Evolutionary conservation across 2,113 vertebrate genomes (phyloP), one percentile per base, ranked within the genome.

Genomic region (Sapayoa aenigma): DNA sequence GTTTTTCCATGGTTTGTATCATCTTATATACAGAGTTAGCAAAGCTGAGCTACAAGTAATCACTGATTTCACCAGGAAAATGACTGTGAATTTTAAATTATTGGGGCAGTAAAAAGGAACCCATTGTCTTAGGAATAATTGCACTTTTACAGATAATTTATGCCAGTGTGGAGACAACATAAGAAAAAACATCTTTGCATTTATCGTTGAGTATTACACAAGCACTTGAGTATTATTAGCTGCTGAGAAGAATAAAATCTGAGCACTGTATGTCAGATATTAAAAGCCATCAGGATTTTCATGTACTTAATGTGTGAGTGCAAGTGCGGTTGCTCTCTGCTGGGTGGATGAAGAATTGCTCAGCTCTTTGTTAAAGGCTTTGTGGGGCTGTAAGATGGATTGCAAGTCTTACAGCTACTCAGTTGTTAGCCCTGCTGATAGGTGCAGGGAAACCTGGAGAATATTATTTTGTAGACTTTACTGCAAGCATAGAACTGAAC

Each of bases 321-420:
- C 60, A 90, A 87, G 87, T 88, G 68, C 2, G 41, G 85, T 97
- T 96, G 95, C 94, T 94, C 93, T 95, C 96, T 96, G 95, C 96
- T 95, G 96, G 96, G 62, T 92, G 90, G 85, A 69, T 49, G 79
- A 71, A 89, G 94, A 96, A 96, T 88, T 87, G 86, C 88, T 96
- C 83, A 22, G 65, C 65, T 84, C 93, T 96, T 93, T 95, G 92
- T 86, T 72, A 67, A 56, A 75, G 44, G 50, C 72, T 91, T 87
- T 39, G 2, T 33, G 76, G 81, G 35, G 47, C 71, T 74, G 24
- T 58, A 44, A 82, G 37, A 89, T 72, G 84, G 78, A 95, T 52
- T 83, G 87, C 42, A n/a, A 56, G 68, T 46, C 87, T 30, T 74
- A 19, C 0, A 65, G 78, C 37, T 60, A 9, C 37, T 27, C 37